These are phyloP conservation scores for Sussaba pulchella DNA, from an alignment of 2,888 invertebrate genomes.

Conservation along the genomic window DNA sequence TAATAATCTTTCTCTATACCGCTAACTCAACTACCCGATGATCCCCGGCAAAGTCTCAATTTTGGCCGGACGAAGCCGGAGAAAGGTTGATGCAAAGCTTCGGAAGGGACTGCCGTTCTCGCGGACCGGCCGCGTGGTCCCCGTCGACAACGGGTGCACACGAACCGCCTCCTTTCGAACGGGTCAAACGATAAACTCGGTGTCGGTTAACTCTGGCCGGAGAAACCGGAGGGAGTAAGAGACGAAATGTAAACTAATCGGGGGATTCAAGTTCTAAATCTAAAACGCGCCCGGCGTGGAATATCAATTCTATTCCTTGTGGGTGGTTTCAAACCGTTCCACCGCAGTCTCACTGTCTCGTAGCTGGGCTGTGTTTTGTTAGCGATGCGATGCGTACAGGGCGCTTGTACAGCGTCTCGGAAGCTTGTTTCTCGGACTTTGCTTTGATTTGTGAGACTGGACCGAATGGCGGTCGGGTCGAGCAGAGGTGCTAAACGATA, in stretches of 20 bases:
- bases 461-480: constrained; percentile 73
- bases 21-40: constrained; percentile 61
- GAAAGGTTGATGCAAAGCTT: too few species aligned
- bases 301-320: constrained; percentile 83
- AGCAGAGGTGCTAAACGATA: constrained; percentile 78
- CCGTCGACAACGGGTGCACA: constrained; percentile 26
- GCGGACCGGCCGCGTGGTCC: too few species aligned
- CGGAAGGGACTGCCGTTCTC: too few species aligned
- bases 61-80: constrained; percentile 68
- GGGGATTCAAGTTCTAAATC: constrained; percentile 84
- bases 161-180: constrained; percentile 49
- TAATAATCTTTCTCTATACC: constrained; percentile 74
- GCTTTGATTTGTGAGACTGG: constrained; percentile 79
- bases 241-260: constrained; percentile 81
- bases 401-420: constrained; percentile 64
- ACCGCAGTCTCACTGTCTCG: constrained; percentile 50
- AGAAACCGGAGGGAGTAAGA: constrained; percentile 26
- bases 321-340: constrained; percentile 51
- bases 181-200: constrained; percentile 66
- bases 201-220: constrained; percentile 4
- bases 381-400: constrained; percentile 53
- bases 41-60: constrained; percentile 75
- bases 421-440: constrained; percentile 66
- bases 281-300: constrained; percentile 79
- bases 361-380: constrained; percentile 58